Percentiles rank a stretch among this genome's conserved stretches.
Conservation (phyloP, 92 coral and sea anemone genomes). For the Pocillopora grandis region DNA sequence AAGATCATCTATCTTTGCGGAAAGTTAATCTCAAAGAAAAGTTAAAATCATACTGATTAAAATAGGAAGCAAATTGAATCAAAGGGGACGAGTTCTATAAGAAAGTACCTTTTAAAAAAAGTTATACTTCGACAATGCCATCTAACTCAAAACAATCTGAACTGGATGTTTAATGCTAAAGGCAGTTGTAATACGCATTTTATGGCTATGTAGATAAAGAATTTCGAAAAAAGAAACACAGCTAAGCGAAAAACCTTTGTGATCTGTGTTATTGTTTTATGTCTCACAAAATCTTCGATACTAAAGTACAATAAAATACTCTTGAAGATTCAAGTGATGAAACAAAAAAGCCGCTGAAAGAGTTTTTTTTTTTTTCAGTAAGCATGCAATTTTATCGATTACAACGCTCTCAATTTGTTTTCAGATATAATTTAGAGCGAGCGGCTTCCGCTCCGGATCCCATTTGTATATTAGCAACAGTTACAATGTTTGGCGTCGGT, state of each 20-base stretch:
- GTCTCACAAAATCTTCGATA: neutral
- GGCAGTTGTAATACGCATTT: neutral
- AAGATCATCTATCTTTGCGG: neutral
- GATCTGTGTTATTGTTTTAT: too few relatives aligned
- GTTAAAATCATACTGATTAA: neutral
- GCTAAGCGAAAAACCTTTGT: neutral
- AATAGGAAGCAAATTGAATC: slow-evolving; percentile 2
- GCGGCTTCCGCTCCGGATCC: neutral
- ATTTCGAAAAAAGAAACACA: neutral
- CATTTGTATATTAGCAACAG: slow-evolving; percentile 3
- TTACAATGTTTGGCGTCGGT: slow-evolving; percentile 1
- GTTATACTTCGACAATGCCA: neutral
- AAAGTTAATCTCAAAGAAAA: neutral
- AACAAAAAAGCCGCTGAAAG: neutral
- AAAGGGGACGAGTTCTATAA: neutral
- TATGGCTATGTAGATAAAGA: too few relatives aligned
- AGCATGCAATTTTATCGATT: neutral
- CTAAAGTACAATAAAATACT: neutral
- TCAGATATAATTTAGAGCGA: neutral
- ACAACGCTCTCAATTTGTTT: neutral
- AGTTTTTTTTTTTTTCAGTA: neutral
- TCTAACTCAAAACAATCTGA: neutral
- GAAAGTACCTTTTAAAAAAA: neutral
- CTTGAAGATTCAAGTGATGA: neutral
- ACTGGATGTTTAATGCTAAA: neutral